Base-by-base conservation (phyloP, 2,797 vertebrate species). In the Lophius americanus region DNA sequence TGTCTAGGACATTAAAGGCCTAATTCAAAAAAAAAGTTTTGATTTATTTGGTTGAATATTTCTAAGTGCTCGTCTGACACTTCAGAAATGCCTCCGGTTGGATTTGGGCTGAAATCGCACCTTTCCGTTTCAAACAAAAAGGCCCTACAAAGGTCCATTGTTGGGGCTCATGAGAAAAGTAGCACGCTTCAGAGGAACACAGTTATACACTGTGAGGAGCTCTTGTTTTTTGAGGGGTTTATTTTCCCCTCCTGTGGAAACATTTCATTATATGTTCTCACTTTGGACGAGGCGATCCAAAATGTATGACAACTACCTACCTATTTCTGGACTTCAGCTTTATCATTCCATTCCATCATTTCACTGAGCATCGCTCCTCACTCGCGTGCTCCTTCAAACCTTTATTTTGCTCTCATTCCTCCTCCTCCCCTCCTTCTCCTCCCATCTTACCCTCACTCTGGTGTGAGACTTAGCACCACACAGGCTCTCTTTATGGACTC, bases 391-490 rank as follows among this genome's bases (percentile, higher is more conserved):
- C 36, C 44, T 35, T 13, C 39, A 62, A 64, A 49, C 23, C 35
- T 67, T 37, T 23, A 9, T 64, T 58, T 54, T 57, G 51, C 36
- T 54, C 38, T 48, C 50, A 2, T 4, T 44, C 52, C 12, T 47
- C 12, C 6, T 6, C 6, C 13, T 43, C 47, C 7, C 11, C 46
- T 49, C 53, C 41, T 47, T 42, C 32, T 9, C 43, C 59, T 33
- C 68, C 8, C 51, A 44, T 49, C 67, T 70, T 49, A 39, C 63
- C 84, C 52, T 82, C 80, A 80, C 77, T 55, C 67, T 33, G 37
- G 73, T 86, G 83, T 76, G 82, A 83, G 74, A 76, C 72, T 62
- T 73, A 32, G 70, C 79, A 83, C 76, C 68, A 87, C 78, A 85
- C 80, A 89, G 84, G 73, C 72, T 56, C 67, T 62, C 78, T 87